These are phyloP conservation scores for Xiphophorus maculatus DNA, from an alignment of 2,113 vertebrate genomes.

Conservation along the genomic window DNA sequence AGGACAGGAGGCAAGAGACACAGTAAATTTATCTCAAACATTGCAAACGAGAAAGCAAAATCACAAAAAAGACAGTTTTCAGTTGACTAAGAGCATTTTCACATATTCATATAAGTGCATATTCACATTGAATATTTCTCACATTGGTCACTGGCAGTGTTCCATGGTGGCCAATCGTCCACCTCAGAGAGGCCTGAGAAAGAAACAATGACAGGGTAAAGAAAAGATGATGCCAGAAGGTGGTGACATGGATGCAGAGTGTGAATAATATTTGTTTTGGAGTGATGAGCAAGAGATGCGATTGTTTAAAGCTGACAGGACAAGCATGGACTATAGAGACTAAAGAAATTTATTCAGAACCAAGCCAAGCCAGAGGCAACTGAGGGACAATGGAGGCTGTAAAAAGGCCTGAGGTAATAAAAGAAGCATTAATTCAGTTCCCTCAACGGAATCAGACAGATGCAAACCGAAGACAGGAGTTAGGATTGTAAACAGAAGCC, in stretches of 20 bases:
- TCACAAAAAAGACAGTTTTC: neutral
- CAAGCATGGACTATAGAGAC: neutral
- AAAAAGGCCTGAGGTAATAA: constrained; percentile 1
- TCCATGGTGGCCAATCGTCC: neutral
- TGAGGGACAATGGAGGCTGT: neutral
- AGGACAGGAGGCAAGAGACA: neutral
- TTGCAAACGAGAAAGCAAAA: neutral
- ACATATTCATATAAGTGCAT: neutral
- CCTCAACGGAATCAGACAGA: neutral
- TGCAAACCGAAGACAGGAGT: neutral
- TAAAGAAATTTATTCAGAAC: constrained; percentile 4
- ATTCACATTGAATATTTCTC: neutral
- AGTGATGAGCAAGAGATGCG: neutral
- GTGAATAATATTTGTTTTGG: neutral
- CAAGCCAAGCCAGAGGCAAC: neutral
- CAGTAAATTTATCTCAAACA: neutral
- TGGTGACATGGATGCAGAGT: neutral
- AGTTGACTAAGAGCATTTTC: neutral
- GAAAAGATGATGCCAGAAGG: neutral
- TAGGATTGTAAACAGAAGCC: neutral
- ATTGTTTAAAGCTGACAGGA: neutral
- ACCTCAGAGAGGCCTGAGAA: neutral
- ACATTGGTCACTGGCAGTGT: neutral
- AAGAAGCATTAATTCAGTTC: neutral
- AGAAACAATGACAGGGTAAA: neutral